Conservation (phyloP, 2,113 vertebrate genomes). For the Xenotilapia caudafasciata region DNA sequence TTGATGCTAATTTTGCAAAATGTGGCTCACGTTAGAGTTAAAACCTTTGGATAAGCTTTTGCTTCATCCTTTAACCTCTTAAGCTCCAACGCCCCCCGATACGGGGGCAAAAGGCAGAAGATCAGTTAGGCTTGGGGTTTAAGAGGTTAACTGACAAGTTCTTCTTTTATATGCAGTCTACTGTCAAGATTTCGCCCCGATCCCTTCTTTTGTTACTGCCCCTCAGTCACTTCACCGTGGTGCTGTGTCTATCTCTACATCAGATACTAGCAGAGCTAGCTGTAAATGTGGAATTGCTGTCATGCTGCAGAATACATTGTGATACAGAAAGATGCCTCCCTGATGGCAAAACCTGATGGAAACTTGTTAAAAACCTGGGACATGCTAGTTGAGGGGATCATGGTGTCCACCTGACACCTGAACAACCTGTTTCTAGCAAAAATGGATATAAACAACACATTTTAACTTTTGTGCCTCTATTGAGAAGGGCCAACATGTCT, state of each 20-base stretch:
- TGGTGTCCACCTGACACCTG: not conserved
- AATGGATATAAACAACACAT: not conserved
- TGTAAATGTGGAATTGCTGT: not conserved
- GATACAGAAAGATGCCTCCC: not conserved
- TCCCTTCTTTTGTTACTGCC: not conserved
- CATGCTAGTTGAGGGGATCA: not conserved
- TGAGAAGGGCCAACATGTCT: not conserved
- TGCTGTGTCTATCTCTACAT: not conserved
- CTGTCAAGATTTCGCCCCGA: not conserved
- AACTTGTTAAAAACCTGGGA: not conserved
- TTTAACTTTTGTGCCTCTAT: not conserved
- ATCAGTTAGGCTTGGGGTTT: no score
- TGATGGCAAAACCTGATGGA: not conserved
- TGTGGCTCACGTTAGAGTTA: not conserved
- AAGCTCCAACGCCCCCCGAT: no score
- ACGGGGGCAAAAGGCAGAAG: no score
- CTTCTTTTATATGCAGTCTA: not conserved
- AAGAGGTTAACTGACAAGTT: not conserved
- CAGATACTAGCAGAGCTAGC: not conserved
- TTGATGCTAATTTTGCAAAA: not conserved
- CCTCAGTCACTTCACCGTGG: not conserved
- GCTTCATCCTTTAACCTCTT: not conserved
- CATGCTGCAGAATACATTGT: not conserved
- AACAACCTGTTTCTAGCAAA: not conserved
- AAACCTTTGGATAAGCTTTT: not conserved